phyloP scores from a whole-genome alignment of 2,888 invertebrate genomes.

The Hirtodrosophila histrioides region DNA sequence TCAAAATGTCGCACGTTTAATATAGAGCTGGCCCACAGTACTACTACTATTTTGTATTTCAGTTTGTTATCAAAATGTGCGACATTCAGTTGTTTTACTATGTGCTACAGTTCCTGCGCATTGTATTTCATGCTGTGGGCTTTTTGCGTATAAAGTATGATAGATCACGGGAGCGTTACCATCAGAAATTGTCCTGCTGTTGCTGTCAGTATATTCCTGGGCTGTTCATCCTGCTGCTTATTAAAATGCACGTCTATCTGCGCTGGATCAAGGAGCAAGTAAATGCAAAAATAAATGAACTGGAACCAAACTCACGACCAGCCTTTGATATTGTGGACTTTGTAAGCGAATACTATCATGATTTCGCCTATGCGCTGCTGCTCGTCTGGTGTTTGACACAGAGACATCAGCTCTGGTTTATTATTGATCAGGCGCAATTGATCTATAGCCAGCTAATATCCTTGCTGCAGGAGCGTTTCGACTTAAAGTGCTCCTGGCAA shows the following conservation, averaged over 20 bases:
- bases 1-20: not conserved
- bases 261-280: not conserved
- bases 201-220: constrained; percentile 4
- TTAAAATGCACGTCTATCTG: not conserved
- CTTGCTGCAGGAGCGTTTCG: constrained; percentile 3
- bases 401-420: constrained; percentile 17
- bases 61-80: constrained; percentile 52
- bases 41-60: not conserved
- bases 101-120: constrained; percentile 20
- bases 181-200: not conserved
- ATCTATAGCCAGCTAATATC: constrained; percentile 14
- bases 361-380: not conserved
- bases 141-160: constrained; percentile 40
- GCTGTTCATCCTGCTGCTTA: constrained; percentile 3
- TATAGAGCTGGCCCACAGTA: too few species aligned
- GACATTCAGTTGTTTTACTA: constrained; percentile 29
- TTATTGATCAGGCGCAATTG: constrained; percentile 39
- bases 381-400: constrained; percentile 10
- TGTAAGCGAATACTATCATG: not conserved
- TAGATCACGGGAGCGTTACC: constrained; percentile 20
- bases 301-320: not conserved
- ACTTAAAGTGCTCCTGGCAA: constrained; percentile 13
- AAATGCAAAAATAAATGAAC: not conserved
- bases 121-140: constrained; percentile 30
- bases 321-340: not conserved